Conservation (phyloP, 2,888 invertebrate species). For the Pyrrhosoma nymphula region DNA sequence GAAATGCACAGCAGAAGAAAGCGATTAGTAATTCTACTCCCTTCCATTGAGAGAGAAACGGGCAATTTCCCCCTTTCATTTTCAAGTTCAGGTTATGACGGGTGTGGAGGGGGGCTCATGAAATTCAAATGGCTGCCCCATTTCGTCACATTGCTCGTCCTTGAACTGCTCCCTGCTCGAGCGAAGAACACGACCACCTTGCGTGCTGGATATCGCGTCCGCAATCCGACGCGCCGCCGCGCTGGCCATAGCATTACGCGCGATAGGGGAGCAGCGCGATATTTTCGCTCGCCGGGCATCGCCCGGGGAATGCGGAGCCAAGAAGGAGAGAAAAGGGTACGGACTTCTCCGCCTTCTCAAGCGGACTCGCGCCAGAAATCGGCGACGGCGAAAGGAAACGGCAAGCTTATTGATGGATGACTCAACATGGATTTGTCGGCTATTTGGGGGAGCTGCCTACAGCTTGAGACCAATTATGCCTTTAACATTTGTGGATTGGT, state of each 20-base stretch:
- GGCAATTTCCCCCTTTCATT: not conserved
- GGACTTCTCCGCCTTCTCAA: not conserved
- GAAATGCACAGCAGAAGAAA: not conserved
- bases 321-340: not conserved
- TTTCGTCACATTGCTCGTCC: constrained; percentile 5
- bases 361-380: not conserved
- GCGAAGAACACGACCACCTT: not conserved
- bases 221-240: not conserved
- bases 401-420: too few species aligned
- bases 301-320: not conserved
- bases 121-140: not conserved
- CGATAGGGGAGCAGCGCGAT: not conserved
- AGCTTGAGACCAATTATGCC: too few species aligned
- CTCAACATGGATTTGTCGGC: too few species aligned
- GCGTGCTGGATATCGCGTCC: not conserved
- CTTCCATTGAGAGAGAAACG: not conserved
- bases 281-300: not conserved
- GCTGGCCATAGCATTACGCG: not conserved
- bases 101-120: constrained; percentile 68
- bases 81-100: constrained; percentile 50
- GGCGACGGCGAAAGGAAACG: not conserved
- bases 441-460: too few species aligned
- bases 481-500: too few species aligned
- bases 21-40: not conserved
- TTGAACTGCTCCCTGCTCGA: not conserved